Base-by-base conservation (phyloP, 1,140 invertebrate genomes). In the Euura saliciscinereae region DNA sequence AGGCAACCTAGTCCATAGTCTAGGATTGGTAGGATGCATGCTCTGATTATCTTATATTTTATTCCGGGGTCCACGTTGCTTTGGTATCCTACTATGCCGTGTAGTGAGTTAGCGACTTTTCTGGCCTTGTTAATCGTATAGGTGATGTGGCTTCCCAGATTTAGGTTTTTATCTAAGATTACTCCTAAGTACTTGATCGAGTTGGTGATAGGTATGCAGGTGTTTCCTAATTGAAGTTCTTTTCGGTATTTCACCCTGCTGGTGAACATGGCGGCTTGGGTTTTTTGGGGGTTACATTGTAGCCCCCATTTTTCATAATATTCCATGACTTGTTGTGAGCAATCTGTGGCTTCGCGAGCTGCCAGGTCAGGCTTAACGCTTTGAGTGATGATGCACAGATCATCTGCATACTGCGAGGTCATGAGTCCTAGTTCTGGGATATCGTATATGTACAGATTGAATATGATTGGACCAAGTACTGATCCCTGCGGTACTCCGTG, bases 211-310 rank as follows among this genome's bases (percentile, higher is more conserved):
- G 13, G 71, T 13, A 72, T 64, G 44, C 43, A 42, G 13, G 45
- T 43, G 65, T 68, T 43, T 44, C 45, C 65, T 68, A 72, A 67
- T 46, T 67, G 7, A 11, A 72, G 66, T 59, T 65, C 51, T 64
- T 46, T 44, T 51, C 59, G 65, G 45, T 68, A 46, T 59, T 59
- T 44, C 51, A 43, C 51, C 8, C n/a, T 44, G 11, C 45, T 46
- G 6, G 13, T 66, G 28, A 67, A n/a, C 7, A 72, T 72, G 65
- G 68, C 68, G n/a, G 45, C 71, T 43, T 72, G 44, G 45, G 43
- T 72, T 68, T 72, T 72, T 45, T 44, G n/a, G 10, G 66, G 44
- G 28, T 72, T 72, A 46, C 71, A 72, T 68, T 68, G 5, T 72
- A 67, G 28, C 28, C 28, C 28, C 28, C 28, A 28, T 28, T 28